Conservation (phyloP, 2,797 vertebrate species). For the Lagocephalus sceleratus region DNA sequence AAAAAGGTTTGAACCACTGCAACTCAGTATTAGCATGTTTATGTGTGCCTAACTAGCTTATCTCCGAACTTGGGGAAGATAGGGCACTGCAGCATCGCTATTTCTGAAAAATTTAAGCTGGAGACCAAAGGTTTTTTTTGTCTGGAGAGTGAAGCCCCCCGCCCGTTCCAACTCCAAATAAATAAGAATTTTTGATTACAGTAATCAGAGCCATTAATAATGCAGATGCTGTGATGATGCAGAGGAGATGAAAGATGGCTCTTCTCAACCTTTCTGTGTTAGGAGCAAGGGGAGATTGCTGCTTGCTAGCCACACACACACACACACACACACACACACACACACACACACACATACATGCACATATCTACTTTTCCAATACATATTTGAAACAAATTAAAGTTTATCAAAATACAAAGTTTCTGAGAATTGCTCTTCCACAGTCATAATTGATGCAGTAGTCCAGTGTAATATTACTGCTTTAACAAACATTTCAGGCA, state of each 20-base stretch:
- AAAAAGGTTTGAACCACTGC: constrained; percentile 62
- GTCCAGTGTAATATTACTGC: constrained; percentile 23
- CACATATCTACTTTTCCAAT: constrained; percentile 24
- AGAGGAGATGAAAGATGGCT: constrained; percentile 81
- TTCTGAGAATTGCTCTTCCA: constrained; percentile 28
- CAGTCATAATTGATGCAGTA: constrained; percentile 40
- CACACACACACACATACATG: constrained; percentile 4
- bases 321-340: background rate
- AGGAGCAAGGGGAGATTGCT: constrained; percentile 75
- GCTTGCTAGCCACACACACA: constrained; percentile 61
- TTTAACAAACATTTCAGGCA: constrained; percentile 24
- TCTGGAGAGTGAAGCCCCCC: constrained; percentile 68
- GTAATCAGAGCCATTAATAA: constrained; percentile 83
- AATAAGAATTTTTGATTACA: constrained; percentile 86
- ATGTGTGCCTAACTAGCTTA: constrained; percentile 68
- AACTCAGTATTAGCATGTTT: constrained; percentile 68
- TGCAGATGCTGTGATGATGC: constrained; percentile 78
- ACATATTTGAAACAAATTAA: constrained; percentile 54
- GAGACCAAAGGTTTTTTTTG: constrained; percentile 78
- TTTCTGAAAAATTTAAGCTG: constrained; percentile 73
- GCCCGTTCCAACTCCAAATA: constrained; percentile 72
- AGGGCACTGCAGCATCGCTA: constrained; percentile 69
- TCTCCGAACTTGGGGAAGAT: constrained; percentile 67
- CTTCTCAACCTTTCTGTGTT: constrained; percentile 80
- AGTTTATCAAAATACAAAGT: constrained; percentile 51